Evolutionary conservation across 2,113 vertebrate genomes (phyloP).

Genomic region (Oplegnathus fasciatus): DNA sequence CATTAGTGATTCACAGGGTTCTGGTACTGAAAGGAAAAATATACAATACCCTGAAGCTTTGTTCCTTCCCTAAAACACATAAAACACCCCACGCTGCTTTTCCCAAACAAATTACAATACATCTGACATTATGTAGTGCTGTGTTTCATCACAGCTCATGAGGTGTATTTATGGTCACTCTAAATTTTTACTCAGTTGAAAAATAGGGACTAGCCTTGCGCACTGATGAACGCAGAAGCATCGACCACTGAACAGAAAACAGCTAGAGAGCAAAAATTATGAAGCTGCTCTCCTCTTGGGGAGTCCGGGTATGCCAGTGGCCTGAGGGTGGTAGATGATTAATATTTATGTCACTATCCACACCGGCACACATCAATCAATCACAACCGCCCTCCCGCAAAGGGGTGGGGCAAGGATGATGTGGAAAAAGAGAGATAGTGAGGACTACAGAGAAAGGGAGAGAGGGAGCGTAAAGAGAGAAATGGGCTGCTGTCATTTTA

Average conservation of each 20-base stretch:
- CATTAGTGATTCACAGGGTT: conserved; percentile 28
- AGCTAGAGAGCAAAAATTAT: conserved; percentile 40
- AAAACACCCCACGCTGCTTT: conserved; percentile 36
- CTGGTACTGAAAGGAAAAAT: background rate
- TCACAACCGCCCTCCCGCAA: conserved; percentile 77
- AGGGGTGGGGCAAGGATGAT: conserved; percentile 71
- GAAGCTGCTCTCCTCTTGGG: conserved; percentile 53
- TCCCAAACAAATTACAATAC: conserved; percentile 21
- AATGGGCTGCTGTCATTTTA: conserved; percentile 77
- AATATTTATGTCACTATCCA: conserved; percentile 83
- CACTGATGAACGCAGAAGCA: conserved; percentile 23
- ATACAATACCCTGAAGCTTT: conserved; percentile 31
- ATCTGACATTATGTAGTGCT: conserved; percentile 12
- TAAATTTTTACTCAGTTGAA: conserved; percentile 56
- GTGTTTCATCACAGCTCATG: conserved; percentile 29
- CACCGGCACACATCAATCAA: conserved; percentile 81
- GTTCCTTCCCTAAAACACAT: conserved; percentile 12
- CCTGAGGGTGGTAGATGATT: conserved; percentile 77
- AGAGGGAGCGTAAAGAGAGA: conserved; percentile 48
- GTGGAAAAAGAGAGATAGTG: conserved; percentile 61
- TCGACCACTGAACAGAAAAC: conserved; percentile 45
- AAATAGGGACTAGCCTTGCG: conserved; percentile 19
- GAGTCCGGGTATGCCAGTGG: conserved; percentile 66
- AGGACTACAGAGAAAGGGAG: conserved; percentile 7
- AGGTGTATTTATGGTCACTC: conserved; percentile 61